Evolutionary conservation across 2,797 vertebrate species (phyloP).

Genomic region (Eulemur rubriventer): DNA sequence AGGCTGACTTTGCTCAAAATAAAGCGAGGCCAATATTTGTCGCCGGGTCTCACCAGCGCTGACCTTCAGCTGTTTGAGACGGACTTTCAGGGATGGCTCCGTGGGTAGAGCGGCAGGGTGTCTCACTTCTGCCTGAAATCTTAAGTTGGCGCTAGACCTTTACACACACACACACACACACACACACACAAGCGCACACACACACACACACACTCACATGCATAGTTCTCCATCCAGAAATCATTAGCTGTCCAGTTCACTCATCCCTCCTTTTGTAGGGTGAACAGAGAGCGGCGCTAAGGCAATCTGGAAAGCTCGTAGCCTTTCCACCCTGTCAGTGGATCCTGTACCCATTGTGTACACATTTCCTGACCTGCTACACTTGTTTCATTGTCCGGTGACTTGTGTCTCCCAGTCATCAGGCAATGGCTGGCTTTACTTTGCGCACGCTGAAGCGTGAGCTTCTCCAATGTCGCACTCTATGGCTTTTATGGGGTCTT

Average conservation of each 20-base stretch:
- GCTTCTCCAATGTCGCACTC: not conserved
- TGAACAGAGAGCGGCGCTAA: not conserved
- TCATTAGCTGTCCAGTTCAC: not conserved
- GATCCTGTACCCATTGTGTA: rapidly evolving
- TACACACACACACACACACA: not conserved
- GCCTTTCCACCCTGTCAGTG: not conserved
- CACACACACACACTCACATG: not conserved
- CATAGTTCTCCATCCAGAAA: not conserved
- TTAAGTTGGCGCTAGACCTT: not conserved
- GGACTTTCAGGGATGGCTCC: not conserved
- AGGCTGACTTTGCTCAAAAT: not conserved
- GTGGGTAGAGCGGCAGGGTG: rapidly evolving
- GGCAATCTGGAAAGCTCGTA: not conserved
- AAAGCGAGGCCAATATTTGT: not conserved
- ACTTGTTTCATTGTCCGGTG: not conserved
- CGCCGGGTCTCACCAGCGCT: not conserved
- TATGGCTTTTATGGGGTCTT: not conserved
- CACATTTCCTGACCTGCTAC: rapidly evolving
- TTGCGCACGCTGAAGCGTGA: rapidly evolving
- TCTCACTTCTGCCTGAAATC: not conserved
- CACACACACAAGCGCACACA: not conserved
- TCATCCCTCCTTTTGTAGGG: not conserved
- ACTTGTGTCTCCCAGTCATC: not conserved
- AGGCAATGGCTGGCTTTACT: not conserved
- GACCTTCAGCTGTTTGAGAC: not conserved